Conservation (phyloP, 2,797 vertebrate genomes). For the Microctenopoma lineatum region DNA sequence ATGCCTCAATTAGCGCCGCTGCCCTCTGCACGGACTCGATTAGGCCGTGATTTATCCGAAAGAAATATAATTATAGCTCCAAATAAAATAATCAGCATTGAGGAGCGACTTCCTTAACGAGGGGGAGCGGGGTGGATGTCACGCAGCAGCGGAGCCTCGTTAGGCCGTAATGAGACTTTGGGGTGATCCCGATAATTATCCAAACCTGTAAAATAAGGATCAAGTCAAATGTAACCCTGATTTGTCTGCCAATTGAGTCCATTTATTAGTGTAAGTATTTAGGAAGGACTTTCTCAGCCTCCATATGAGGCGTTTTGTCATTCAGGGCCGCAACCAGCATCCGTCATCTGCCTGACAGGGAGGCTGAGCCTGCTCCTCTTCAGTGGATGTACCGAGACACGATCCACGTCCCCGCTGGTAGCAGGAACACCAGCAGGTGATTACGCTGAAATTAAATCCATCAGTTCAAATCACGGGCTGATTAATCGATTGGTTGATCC, state of each 20-base stretch:
- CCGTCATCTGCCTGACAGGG: slow-evolving; percentile 49
- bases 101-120: slow-evolving; percentile 99
- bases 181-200: slow-evolving; percentile 85
- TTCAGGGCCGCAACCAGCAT: slow-evolving; percentile 38
- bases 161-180: slow-evolving; percentile 96
- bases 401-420: slow-evolving; percentile 26
- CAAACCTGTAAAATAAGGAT: slow-evolving; percentile 86
- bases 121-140: slow-evolving; percentile 95
- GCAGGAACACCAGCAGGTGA: slow-evolving; percentile 17
- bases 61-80: slow-evolving; percentile 99
- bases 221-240: slow-evolving; percentile 85
- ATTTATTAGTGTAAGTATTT: slow-evolving; percentile 74
- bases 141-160: slow-evolving; percentile 98
- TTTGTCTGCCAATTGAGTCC: slow-evolving; percentile 80
- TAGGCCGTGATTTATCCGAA: slow-evolving; percentile 99
- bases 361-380: slow-evolving; percentile 42
- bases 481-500: neutral
- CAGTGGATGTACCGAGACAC: slow-evolving; percentile 38
- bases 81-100: slow-evolving; percentile 99
- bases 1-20: slow-evolving; percentile 92
- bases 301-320: slow-evolving; percentile 49
- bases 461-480: slow-evolving; percentile 9
- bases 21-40: slow-evolving; percentile 97
- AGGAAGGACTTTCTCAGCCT: slow-evolving; percentile 57
- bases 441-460: slow-evolving; percentile 14